Base-by-base conservation (phyloP, 2,797 vertebrate genomes). In the Hydrocynus forskahlii region DNA sequence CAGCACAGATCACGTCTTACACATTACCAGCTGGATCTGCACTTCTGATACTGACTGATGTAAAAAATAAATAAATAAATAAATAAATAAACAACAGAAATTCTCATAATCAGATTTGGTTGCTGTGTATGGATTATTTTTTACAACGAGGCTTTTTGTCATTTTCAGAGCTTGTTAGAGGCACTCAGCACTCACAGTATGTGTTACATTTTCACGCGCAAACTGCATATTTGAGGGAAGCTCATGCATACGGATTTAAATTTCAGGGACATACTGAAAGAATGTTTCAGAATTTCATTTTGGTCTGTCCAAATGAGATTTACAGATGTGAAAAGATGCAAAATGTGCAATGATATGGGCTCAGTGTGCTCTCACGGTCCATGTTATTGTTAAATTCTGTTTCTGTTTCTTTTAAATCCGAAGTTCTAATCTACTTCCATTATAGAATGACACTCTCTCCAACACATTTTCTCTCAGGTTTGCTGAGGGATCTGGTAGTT, bases 11-110 rank as follows among this genome's bases (percentile, higher is more conserved):
- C 12, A 43, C 17, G 62, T 25, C 35, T 38, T n/a, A 40, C 21
- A 13, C 68, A 48, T 29, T 55, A 55, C 55, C 40, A 69, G 43
- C 70, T n/a, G 73, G n/a, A 55, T 40, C 14, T 40, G 45, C 40
- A 59, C 8, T 64, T 80, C 17, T 57, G 60, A 64, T 73, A 14
- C 52, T 64, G 23, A 25, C 19, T 69, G 7, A 67, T 68, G 19
- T 12, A 85, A 63, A 68, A 63, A 57, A 45, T 21, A 7, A 12
- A 81, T 14, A 70, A 70, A 62, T 63, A 16, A 70, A 21, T 52
- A 23, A 4, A 9, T 3, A 23, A 7, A 14, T 54, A 12, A 54
- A 54, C 12, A 13, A 17, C 25, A 12, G 19, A 29, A 17, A n/a
- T 70, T 50, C 40, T 63, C 1, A 54, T 40, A 43, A 74, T 66